A percentile compares a stretch with the other conserved stretches of the same genome.
These are phyloP conservation scores for Lemur catta DNA, from an alignment of 2,797 vertebrate genomes.

Conservation along the genomic window DNA sequence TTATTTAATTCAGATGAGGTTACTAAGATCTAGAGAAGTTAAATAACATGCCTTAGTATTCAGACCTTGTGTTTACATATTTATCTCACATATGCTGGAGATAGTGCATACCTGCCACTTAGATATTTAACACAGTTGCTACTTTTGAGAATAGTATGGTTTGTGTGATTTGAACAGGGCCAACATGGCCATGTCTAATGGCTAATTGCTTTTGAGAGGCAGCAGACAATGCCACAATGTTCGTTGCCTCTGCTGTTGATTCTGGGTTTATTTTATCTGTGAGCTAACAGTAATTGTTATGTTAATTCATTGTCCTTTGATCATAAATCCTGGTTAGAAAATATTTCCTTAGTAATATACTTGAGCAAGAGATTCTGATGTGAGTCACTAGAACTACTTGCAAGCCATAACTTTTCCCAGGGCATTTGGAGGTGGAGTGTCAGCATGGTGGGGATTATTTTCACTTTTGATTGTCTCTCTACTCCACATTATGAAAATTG, in stretches of 20 bases:
- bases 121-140: neutral
- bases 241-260: neutral
- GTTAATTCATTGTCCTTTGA: slow-evolving; percentile 10
- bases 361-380: slow-evolving; percentile 8
- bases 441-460: neutral
- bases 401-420: neutral
- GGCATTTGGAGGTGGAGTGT: neutral
- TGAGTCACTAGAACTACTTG: neutral
- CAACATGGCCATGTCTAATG: neutral
- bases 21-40: neutral
- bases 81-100: neutral
- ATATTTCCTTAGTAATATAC: neutral
- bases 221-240: neutral
- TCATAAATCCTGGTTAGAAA: slow-evolving; percentile 40
- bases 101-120: neutral
- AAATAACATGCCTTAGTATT: neutral
- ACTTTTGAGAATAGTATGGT: neutral
- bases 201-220: neutral
- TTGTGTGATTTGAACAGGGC: neutral
- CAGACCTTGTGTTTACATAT: neutral
- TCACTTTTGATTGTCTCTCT: neutral
- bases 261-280: slow-evolving; percentile 15
- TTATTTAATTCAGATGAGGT: slow-evolving; percentile 11
- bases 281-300: neutral
- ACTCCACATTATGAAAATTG: neutral